phyloP scores from a whole-genome alignment of 2,888 invertebrate genomes.

The Helicoverpa assulta region DNA sequence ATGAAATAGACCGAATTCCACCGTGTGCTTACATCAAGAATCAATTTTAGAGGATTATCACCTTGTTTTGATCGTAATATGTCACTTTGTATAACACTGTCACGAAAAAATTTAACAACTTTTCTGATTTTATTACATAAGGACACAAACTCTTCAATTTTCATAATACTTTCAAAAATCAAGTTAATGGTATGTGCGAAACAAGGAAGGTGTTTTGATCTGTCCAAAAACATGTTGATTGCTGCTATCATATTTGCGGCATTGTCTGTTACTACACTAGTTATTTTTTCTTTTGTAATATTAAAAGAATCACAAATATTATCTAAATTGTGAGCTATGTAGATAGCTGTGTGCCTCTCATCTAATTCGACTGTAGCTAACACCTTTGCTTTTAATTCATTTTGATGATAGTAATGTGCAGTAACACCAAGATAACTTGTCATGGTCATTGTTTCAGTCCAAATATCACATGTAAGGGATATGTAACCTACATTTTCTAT shows the following conservation, averaged over 20 bases:
- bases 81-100: not conserved
- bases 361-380: not conserved
- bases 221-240: slow-evolving; percentile 58
- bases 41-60: not conserved
- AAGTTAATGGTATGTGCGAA: slow-evolving; percentile 60
- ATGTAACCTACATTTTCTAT: slow-evolving; percentile 53
- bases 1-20: slow-evolving; percentile 63
- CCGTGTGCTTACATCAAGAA: slow-evolving; percentile 58
- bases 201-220: slow-evolving; percentile 60
- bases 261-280: slow-evolving; percentile 52
- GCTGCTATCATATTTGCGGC: slow-evolving; percentile 51
- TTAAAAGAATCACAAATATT: slow-evolving; percentile 24
- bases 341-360: slow-evolving; percentile 1
- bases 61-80: slow-evolving; percentile 4
- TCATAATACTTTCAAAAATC: slow-evolving; percentile 46
- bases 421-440: slow-evolving; percentile 55
- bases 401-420: slow-evolving; percentile 55
- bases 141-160: slow-evolving; percentile 60
- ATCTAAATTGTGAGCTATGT: not conserved
- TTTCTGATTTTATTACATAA: slow-evolving; percentile 61
- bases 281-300: slow-evolving; percentile 52
- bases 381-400: slow-evolving; percentile 44
- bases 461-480: slow-evolving; percentile 59
- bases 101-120: slow-evolving; percentile 51
- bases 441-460: slow-evolving; percentile 53